These are phyloP conservation scores for Panulirus ornatus DNA, from an alignment of 1,140 invertebrate genomes.

Conservation along the genomic window DNA sequence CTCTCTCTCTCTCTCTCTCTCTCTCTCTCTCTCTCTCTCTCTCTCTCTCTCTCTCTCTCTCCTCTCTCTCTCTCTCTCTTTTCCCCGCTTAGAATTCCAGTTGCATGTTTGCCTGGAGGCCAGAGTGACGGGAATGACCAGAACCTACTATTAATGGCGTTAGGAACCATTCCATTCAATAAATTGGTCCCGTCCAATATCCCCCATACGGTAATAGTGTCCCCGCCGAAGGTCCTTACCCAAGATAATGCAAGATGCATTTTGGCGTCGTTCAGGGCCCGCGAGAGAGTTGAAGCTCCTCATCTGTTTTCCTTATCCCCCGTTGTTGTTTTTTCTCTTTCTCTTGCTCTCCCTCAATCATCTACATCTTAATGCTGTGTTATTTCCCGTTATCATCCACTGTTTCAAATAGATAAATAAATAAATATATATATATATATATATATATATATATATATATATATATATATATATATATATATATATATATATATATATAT, in stretches of 20 bases:
- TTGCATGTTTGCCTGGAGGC: slow-evolving; percentile 45
- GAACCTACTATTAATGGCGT: slow-evolving; percentile 37
- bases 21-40: slow-evolving; percentile 8
- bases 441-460: background rate
- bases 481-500: slow-evolving; percentile 10
- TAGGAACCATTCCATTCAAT: slow-evolving; percentile 50
- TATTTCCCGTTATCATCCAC: background rate
- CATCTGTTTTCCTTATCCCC: background rate
- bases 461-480: slow-evolving; percentile 14
- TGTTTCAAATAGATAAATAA: background rate
- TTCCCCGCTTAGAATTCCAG: slow-evolving; percentile 57
- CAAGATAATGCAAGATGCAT: slow-evolving; percentile 18
- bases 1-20: background rate
- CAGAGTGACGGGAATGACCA: slow-evolving; percentile 41
- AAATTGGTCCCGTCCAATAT: slow-evolving; percentile 51
- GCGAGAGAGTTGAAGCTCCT: too few species aligned
- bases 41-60: background rate
- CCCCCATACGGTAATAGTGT: slow-evolving; percentile 42
- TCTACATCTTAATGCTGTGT: background rate
- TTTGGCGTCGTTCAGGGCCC: background rate
- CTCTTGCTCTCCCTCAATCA: background rate
- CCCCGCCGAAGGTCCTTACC: background rate
- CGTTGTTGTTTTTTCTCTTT: background rate
- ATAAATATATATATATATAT: background rate
- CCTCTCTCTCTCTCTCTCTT: background rate